Conservation (phyloP, 2,113 vertebrate genomes). For the Dasypus novemcinctus region DNA sequence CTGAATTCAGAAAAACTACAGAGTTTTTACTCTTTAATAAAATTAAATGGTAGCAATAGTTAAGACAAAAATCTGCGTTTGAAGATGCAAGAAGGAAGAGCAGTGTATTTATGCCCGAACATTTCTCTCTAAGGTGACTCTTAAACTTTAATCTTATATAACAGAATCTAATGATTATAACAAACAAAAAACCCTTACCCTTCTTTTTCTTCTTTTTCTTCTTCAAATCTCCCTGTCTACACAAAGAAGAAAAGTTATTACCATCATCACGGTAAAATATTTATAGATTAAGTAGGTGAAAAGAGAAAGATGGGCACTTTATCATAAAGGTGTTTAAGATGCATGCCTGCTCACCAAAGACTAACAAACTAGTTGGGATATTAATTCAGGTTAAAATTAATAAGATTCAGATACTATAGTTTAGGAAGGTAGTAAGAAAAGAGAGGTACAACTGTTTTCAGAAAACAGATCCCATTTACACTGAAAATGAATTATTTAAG, state of each 20-base stretch:
- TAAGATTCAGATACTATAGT: not conserved
- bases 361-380: not conserved
- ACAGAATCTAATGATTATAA: not conserved
- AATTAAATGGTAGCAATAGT: not conserved
- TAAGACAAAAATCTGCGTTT: constrained; percentile 14
- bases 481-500: not conserved
- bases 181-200: constrained; percentile 81
- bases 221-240: constrained; percentile 92
- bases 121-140: not conserved
- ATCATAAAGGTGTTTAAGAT: not conserved
- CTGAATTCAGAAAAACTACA: constrained; percentile 29
- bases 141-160: not conserved
- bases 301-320: not conserved
- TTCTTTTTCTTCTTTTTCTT: constrained; percentile 99
- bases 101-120: not conserved
- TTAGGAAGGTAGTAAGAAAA: constrained; percentile 17
- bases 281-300: not conserved
- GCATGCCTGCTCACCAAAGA: not conserved
- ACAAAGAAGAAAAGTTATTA: constrained; percentile 67
- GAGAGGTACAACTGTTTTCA: constrained; percentile 1
- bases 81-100: not conserved
- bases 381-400: constrained; percentile 24
- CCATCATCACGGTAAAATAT: not conserved
- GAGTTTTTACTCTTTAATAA: not conserved
- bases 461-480: not conserved